Evolutionary conservation across 2,797 vertebrate genomes (phyloP), one percentile per base, ranked within the genome.

Genomic region (Tarsius wallacei): DNA sequence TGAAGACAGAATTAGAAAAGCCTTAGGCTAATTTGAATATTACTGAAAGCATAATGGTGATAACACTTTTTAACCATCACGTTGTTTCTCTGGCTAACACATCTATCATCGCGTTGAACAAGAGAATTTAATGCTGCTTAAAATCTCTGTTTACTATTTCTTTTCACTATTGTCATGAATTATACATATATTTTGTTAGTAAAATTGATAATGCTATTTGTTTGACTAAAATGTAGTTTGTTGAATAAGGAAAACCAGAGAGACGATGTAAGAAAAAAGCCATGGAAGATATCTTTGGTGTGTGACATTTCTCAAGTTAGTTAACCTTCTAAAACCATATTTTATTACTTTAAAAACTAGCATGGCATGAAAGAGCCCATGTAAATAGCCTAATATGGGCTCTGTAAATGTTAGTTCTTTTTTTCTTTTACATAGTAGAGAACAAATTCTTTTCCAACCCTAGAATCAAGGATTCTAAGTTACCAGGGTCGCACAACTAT

Each of bases 121-220:
- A 61, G 47, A 96, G 9, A 93, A 80, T 86, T 66, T 26, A 70
- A 71, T 36, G 63, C 12, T 94, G 22, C n/a, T 87, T 57, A 86
- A 96, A 89, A 71, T 47, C 57, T 26, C 28, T 70, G 51, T 53
- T 93, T 95, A 59, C 31, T 78, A 51, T 47, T n/a, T 3, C 4
- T 91, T 95, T 93, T 86, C 61, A 87, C 21, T 31, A 33, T 91
- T 89, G 86, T 78, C 49, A 71, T 97, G 53, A 96, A 78, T 83
- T 31, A 80, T 51, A 19, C 71, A 49, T 55, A 2, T 33, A 21
- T 82, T 91, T 86, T 59, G 2, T 74, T 76, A 86, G 28, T 71
- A 73, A 88, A 87, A 92, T 64, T 51, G 24, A 33, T 61, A 94
- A n/a, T 36, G 12, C 3, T n/a, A 73, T 88, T 83, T n/a, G 21